Evolutionary conservation across 2,113 vertebrate genomes (phyloP).

Genomic region (Nothobranchius furzeri): DNA sequence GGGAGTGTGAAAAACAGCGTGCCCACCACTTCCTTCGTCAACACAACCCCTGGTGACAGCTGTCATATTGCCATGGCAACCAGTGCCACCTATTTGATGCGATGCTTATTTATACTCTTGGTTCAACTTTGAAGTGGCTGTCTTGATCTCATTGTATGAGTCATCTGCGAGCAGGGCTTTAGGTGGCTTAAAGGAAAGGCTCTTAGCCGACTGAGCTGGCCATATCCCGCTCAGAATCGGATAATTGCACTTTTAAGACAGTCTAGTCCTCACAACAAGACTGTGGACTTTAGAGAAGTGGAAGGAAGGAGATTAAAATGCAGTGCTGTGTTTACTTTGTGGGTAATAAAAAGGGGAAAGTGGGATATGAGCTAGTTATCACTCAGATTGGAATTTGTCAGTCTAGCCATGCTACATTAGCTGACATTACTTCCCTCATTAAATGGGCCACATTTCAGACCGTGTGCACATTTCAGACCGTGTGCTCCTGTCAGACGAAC

Average conservation of each 20-base stretch:
- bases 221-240: slow-evolving; percentile 9
- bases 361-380: slow-evolving; percentile 24
- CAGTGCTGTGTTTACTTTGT: slow-evolving; percentile 21
- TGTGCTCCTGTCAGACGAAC: slow-evolving; percentile 1
- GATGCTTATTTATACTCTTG: slow-evolving; percentile 62
- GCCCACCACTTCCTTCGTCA: slow-evolving; percentile 39
- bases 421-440: slow-evolving; percentile 27
- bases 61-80: slow-evolving; percentile 60
- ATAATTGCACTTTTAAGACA: slow-evolving; percentile 24
- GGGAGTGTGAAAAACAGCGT: slow-evolving; percentile 54
- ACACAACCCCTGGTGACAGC: slow-evolving; percentile 59
- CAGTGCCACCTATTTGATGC: slow-evolving; percentile 41
- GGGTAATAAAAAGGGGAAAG: slow-evolving; percentile 15
- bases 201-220: slow-evolving; percentile 12
- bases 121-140: slow-evolving; percentile 52
- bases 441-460: slow-evolving; percentile 18
- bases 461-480: slow-evolving; percentile 3
- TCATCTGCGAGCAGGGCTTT: slow-evolving; percentile 31
- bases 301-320: slow-evolving; percentile 1
- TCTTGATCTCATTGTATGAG: slow-evolving; percentile 42
- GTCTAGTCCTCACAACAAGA: background rate
- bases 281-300: background rate
- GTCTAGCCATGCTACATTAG: slow-evolving; percentile 28
- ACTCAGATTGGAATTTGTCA: background rate
- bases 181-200: slow-evolving; percentile 28